Evolutionary conservation across 2,113 vertebrate genomes (phyloP).

Genomic region (Mormyrus lacerda): DNA sequence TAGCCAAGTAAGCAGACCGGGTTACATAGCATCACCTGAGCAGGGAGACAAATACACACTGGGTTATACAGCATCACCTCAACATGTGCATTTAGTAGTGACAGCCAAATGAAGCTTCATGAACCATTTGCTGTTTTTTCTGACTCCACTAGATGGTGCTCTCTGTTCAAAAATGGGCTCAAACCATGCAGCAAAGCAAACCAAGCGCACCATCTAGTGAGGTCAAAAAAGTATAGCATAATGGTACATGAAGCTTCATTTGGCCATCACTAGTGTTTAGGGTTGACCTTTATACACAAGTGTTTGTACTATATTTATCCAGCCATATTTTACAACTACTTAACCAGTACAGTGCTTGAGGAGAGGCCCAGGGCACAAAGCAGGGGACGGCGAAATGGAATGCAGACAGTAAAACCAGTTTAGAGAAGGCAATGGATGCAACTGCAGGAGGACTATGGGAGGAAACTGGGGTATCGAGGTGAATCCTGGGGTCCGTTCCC

Average conservation of each 20-base stretch:
- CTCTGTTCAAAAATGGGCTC: neutral
- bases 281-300: neutral
- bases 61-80: slow-evolving; percentile 92
- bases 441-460: neutral
- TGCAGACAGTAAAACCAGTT: neutral
- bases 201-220: no score
- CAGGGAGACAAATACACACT: neutral
- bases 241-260: no score
- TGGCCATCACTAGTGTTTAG: neutral
- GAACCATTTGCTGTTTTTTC: no score
- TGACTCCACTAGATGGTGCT: no score
- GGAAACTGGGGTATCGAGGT: neutral
- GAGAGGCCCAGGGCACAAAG: neutral
- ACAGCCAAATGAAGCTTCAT: no score
- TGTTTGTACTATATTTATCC: neutral
- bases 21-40: slow-evolving; percentile 86
- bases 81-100: neutral
- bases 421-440: neutral
- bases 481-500: neutral
- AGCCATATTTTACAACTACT: neutral
- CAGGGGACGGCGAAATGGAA: neutral
- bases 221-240: no score
- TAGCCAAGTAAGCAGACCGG: slow-evolving; percentile 84
- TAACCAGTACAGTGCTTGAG: neutral
- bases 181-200: no score